Conservation (phyloP, 2,797 vertebrate species). For the Sorex maritimensis region DNA sequence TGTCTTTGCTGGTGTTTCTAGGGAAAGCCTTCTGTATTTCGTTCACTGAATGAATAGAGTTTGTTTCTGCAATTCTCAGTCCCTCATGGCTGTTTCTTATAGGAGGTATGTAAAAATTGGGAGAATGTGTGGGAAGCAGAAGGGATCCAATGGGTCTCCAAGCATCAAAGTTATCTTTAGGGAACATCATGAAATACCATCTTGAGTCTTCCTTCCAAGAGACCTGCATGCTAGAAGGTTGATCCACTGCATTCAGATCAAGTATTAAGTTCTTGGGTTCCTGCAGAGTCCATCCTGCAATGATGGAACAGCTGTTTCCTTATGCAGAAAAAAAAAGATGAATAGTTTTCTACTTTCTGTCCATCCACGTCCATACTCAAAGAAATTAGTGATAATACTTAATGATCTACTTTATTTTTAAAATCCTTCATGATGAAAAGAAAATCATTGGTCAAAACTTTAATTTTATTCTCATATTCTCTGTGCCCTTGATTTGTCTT, state of each 20-base stretch:
- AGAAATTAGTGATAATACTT: no score
- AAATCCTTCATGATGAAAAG: slow-evolving; percentile 71
- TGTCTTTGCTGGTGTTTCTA: slow-evolving; percentile 48
- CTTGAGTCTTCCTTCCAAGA: background rate
- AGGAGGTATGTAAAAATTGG: background rate
- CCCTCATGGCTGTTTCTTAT: background rate
- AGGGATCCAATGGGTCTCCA: background rate
- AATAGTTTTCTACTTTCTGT: no score
- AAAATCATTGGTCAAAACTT: slow-evolving; percentile 70
- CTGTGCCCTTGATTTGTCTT: slow-evolving; percentile 76
- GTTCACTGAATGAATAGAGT: background rate
- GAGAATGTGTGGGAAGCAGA: background rate
- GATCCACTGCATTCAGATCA: slow-evolving; percentile 56
- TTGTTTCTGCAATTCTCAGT: background rate
- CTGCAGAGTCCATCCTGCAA: background rate
- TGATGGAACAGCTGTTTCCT: slow-evolving; percentile 10
- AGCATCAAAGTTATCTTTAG: background rate
- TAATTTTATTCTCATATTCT: slow-evolving; percentile 78
- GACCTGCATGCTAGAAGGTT: background rate
- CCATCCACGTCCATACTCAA: no score
- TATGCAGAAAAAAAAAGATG: background rate
- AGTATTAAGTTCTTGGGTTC: background rate
- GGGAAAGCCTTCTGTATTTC: slow-evolving; percentile 6
- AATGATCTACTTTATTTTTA: no score
- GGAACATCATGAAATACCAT: background rate